phyloP scores from a whole-genome alignment of 2,888 invertebrate genomes.

The Phengaris arion region DNA sequence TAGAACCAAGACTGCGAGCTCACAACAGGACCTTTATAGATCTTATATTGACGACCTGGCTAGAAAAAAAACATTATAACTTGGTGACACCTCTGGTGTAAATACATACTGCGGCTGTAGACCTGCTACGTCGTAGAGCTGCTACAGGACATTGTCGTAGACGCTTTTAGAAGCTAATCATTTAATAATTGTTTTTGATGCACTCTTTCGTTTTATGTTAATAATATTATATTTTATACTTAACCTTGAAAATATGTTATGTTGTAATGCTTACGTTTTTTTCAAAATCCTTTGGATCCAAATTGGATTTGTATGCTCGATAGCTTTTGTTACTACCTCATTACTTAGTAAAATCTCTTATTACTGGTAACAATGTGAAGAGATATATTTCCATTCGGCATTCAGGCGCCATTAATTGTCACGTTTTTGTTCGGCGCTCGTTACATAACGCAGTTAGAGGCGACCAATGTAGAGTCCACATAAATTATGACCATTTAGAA shows the following conservation, averaged over 20 bases:
- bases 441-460: slow-evolving; percentile 20
- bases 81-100: background rate
- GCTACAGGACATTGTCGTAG: background rate
- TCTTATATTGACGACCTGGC: background rate
- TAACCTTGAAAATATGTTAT: too few species aligned
- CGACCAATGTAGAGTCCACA: slow-evolving; percentile 5
- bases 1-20: too few species aligned
- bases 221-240: too few species aligned
- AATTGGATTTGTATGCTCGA: too few species aligned
- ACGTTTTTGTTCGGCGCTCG: slow-evolving; percentile 18
- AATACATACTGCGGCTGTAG: background rate
- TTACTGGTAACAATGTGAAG: background rate
- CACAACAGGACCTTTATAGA: background rate
- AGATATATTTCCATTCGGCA: slow-evolving; percentile 6
- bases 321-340: background rate
- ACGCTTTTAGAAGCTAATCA: too few species aligned
- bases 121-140: background rate
- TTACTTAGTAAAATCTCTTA: background rate
- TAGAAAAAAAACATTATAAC: background rate
- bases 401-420: slow-evolving; percentile 20
- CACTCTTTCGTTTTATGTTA: too few species aligned
- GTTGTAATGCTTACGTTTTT: too few species aligned
- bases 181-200: too few species aligned
- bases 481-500: slow-evolving; percentile 15
- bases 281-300: too few species aligned